Base-by-base conservation (phyloP, 2,113 vertebrate genomes). In the Jacana jacana region DNA sequence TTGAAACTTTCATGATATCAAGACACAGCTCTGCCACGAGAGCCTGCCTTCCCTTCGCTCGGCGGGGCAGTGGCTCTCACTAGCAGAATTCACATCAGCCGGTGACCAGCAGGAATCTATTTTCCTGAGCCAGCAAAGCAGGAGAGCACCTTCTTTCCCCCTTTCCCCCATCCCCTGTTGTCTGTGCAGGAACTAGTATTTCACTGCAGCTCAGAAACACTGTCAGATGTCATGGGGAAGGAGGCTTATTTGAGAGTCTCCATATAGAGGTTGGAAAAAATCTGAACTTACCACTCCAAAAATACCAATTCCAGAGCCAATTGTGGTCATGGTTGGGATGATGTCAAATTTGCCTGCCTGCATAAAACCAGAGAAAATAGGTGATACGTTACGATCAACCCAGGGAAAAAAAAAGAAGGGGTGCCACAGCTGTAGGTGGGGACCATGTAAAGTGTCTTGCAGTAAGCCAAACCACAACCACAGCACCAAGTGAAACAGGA, bases 281-380 rank as follows among this genome's bases (percentile, higher is more conserved):
- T 71, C 52, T 79, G 55, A 93, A 98, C 99, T 98, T 97, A 99
- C 99, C 98, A 99, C 99, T 81, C 99, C 99, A 37, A 99, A 99
- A 93, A 99, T 99, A 86, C 99, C 99, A 86, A 99, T 99, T 81
- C 99, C 99, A 37, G 99, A 99, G 83, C 99, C 99, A 10, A 99
- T 99, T 17, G 99, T 99, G 17, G 98, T 99, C 97, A 99, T 97
- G 4, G 99, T 99, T 2, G 99, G 99, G 95, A 99, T 99, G 95
- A 99, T 99, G 94, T 99, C 98, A 97, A 99, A 99, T 96, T 99
- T 99, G 81, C 99, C 98, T 13, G 99, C 99, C 99, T 99, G 95
- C 82, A 88, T 58, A 80, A 46, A 86, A 68, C 52, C 30, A 51
- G 20, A 88, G 73, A 80, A 94, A 71, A 70, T 7, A 65, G 37